Percentiles rank a stretch among this genome's conserved stretches.
phyloP scores from a whole-genome alignment of 2,113 vertebrate species.

The Ceyx cyanopectus region DNA sequence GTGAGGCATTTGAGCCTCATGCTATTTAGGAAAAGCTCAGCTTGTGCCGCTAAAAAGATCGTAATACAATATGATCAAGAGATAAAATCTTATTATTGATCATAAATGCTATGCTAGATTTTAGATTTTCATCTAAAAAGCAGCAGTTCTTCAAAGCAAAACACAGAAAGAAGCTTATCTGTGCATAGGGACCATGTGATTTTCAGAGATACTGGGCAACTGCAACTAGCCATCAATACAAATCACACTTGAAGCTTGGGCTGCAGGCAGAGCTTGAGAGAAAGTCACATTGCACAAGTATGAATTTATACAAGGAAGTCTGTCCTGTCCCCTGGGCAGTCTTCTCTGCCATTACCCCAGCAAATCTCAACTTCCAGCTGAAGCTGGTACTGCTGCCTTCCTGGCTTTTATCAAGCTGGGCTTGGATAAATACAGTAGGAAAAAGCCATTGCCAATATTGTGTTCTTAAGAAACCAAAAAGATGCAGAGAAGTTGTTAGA shows the following conservation, averaged over 20 bases:
- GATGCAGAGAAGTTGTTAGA: conserved; percentile 4
- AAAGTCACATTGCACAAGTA: not conserved
- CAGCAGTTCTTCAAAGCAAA: not conserved
- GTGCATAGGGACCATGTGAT: not conserved
- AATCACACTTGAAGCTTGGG: not conserved
- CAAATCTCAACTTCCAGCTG: not conserved
- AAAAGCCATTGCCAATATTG: not conserved
- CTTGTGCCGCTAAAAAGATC: not conserved
- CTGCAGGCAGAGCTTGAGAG: not conserved
- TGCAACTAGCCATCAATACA: not conserved
- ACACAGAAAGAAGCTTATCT: not conserved
- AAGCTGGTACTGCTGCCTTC: not conserved
- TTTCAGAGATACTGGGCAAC: not conserved
- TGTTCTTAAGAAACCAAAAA: conserved; percentile 48
- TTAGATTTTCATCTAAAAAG: not conserved
- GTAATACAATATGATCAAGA: not conserved
- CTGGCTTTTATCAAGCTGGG: not conserved
- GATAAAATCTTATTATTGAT: not conserved
- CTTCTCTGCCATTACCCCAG: not conserved
- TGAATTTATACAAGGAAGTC: not conserved
- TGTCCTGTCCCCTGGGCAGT: not conserved
- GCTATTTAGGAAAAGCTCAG: not conserved
- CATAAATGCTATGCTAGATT: not conserved
- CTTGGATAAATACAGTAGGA: not conserved
- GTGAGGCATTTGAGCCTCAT: not conserved